Evolutionary conservation across 1,140 invertebrate species (phyloP).

Genomic region (Venustaconcha ellipsiformis): DNA sequence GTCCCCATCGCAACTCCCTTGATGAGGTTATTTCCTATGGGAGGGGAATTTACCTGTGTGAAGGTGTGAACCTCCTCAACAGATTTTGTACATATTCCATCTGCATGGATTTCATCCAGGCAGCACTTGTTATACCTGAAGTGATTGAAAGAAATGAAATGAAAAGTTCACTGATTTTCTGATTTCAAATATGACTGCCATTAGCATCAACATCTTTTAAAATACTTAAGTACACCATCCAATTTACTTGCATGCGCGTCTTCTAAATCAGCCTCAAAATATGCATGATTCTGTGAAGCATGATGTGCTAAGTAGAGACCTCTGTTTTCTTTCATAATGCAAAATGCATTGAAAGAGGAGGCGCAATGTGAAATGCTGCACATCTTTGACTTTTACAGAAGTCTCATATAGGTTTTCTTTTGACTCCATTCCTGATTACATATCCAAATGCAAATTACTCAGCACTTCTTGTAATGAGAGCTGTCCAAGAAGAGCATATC

Average conservation of each 20-base stretch:
- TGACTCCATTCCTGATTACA: too few relatives aligned
- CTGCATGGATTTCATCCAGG: constrained; percentile 54
- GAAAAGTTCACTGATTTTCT: background rate
- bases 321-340: background rate
- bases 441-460: too few relatives aligned
- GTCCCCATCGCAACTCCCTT: constrained; percentile 65
- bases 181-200: background rate
- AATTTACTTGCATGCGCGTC: background rate
- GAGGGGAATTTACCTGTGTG: constrained; percentile 52
- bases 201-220: background rate
- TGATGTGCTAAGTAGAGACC: background rate
- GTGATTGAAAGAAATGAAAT: constrained; percentile 2
- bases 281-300: background rate
- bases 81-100: constrained; percentile 40
- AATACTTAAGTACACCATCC: background rate
- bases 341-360: too few relatives aligned
- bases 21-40: constrained; percentile 45
- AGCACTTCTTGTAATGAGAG: too few relatives aligned
- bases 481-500: too few relatives aligned
- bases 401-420: too few relatives aligned
- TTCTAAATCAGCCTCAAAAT: background rate
- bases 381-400: too few relatives aligned
- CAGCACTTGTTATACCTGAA: constrained; percentile 68
- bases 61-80: constrained; percentile 64
- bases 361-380: too few relatives aligned